These are phyloP conservation scores for Thymelicus lineola DNA, from an alignment of 2,888 invertebrate genomes.

Conservation along the genomic window DNA sequence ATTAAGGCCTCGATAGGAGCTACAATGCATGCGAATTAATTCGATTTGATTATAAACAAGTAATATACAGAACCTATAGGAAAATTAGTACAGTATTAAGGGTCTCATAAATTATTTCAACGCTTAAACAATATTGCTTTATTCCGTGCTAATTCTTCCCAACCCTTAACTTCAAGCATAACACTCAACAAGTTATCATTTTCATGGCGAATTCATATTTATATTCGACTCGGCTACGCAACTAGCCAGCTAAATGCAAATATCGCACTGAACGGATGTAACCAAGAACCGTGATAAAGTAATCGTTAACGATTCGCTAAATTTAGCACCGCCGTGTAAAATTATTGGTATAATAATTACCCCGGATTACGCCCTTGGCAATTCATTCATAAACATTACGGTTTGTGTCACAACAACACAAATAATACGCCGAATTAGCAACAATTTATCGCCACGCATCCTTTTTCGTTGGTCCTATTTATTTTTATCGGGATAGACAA, in stretches of 20 bases:
- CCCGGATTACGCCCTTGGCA: slow-evolving; percentile 17
- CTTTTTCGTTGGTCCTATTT: too few relatives aligned
- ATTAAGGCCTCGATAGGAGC: too few relatives aligned
- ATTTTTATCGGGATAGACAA: too few relatives aligned
- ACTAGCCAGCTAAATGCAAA: background rate
- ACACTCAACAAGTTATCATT: background rate
- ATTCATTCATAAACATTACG: slow-evolving; percentile 22
- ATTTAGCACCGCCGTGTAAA: slow-evolving; percentile 40
- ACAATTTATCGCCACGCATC: too few relatives aligned
- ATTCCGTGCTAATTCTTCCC: background rate
- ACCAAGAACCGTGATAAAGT: slow-evolving; percentile 31
- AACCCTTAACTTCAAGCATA: background rate
- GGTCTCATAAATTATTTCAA: background rate
- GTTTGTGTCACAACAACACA: slow-evolving; percentile 5
- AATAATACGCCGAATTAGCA: background rate
- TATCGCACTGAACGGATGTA: slow-evolving; percentile 23
- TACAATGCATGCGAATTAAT: too few relatives aligned
- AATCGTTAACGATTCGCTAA: slow-evolving; percentile 36
- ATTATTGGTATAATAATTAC: slow-evolving; percentile 32
- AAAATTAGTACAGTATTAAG: background rate
- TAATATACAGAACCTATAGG: too few relatives aligned
- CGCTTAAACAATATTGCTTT: background rate
- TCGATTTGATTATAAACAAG: too few relatives aligned
- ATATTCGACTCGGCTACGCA: background rate
- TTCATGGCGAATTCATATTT: background rate